Percentiles rank a stretch among this genome's conserved stretches.
These are phyloP conservation scores for Branchipolynoe longqiensis DNA, from an alignment of 2,888 invertebrate genomes.

Conservation along the genomic window DNA sequence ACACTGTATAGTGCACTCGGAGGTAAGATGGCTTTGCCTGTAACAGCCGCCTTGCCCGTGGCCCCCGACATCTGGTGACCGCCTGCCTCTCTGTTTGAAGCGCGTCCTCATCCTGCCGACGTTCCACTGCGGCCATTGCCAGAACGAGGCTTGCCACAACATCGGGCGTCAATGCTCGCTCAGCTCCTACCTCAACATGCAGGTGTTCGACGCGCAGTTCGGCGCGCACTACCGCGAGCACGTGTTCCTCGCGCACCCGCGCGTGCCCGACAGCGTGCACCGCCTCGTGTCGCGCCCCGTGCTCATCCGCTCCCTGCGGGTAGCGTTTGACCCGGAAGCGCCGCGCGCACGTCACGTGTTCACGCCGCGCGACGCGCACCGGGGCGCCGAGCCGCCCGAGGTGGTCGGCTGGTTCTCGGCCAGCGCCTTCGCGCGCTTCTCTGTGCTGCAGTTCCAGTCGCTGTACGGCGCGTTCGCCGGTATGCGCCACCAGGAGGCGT, in stretches of 20 bases:
- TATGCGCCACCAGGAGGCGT: background rate
- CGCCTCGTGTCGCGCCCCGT: background rate
- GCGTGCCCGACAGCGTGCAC: background rate
- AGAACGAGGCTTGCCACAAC: constrained; percentile 58
- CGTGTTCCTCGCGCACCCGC: constrained; percentile 31
- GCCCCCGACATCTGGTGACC: too few relatives aligned
- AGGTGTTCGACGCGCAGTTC: constrained; percentile 23
- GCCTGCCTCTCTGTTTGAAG: too few relatives aligned
- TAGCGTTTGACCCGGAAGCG: background rate
- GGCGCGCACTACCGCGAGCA: constrained; percentile 45
- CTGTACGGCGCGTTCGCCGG: constrained; percentile 28
- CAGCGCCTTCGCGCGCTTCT: background rate
- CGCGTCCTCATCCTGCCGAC: constrained; percentile 65
- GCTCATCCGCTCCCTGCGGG: constrained; percentile 7
- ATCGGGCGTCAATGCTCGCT: constrained; percentile 5
- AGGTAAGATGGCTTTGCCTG: too few relatives aligned
- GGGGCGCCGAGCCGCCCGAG: constrained; percentile 26
- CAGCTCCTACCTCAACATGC: constrained; percentile 28
- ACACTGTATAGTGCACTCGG: too few relatives aligned
- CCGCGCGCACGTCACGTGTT: background rate
- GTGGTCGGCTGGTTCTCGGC: constrained; percentile 10
- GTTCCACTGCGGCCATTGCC: constrained; percentile 67
- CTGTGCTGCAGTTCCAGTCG: constrained; percentile 48
- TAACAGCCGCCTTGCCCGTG: too few relatives aligned
- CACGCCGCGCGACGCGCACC: background rate